phyloP scores from a whole-genome alignment of 2,113 vertebrate genomes.

The Scortum barcoo region DNA sequence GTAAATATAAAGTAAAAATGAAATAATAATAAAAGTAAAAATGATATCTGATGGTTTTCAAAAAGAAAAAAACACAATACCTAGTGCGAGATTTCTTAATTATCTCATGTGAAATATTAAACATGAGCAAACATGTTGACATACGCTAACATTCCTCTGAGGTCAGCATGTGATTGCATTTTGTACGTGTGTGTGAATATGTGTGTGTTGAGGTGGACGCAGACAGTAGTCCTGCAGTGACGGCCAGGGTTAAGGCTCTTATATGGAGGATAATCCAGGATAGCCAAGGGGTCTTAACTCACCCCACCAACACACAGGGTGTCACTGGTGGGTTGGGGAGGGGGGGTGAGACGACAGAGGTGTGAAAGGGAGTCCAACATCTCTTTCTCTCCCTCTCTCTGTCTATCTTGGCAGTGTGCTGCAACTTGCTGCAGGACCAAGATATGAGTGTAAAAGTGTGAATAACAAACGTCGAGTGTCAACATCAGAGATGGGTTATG shows the following conservation, averaged over 20 bases:
- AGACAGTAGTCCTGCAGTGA: slow-evolving; percentile 63
- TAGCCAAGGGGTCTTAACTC: slow-evolving; percentile 73
- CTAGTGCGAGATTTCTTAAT: neutral
- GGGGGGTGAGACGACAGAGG: slow-evolving; percentile 17
- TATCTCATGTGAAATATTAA: neutral
- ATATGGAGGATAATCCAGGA: slow-evolving; percentile 78
- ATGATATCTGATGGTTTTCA: neutral
- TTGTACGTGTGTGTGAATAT: slow-evolving; percentile 27
- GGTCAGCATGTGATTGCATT: slow-evolving; percentile 59
- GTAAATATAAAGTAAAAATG: neutral
- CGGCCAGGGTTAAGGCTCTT: slow-evolving; percentile 75
- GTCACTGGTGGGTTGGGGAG: slow-evolving; percentile 39
- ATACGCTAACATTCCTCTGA: slow-evolving; percentile 19
- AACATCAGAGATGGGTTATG: neutral
- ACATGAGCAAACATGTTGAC: neutral
- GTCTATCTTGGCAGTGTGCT: neutral
- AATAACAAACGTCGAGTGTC: neutral
- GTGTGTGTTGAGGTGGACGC: slow-evolving; percentile 47
- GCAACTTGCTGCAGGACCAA: neutral
- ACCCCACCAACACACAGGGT: slow-evolving; percentile 71
- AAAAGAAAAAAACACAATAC: neutral
- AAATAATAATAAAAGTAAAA: too few species aligned
- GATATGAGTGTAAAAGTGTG: neutral
- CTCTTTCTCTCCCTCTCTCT: neutral
- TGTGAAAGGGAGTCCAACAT: slow-evolving; percentile 57